These are phyloP conservation scores for Andinoacara biseriatus DNA, from an alignment of 2,113 vertebrate genomes.

Conservation along the genomic window DNA sequence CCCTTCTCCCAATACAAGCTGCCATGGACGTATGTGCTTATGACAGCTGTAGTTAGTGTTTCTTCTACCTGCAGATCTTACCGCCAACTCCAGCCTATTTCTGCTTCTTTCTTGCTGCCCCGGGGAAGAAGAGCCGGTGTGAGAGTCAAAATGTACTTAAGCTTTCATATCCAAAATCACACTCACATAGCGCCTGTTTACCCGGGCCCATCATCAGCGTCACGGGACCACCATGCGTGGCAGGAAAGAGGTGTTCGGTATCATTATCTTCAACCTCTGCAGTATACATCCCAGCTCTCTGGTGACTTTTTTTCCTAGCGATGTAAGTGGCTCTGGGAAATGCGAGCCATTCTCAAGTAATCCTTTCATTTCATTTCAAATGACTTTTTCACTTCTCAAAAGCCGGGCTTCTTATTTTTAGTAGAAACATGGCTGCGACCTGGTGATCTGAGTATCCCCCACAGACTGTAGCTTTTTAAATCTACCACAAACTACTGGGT, in stretches of 20 bases:
- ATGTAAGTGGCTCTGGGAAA: constrained; percentile 1
- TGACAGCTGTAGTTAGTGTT: too few relatives aligned
- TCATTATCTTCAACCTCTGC: neutral
- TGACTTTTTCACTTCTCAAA: neutral
- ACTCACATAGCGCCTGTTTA: neutral
- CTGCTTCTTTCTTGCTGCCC: too few relatives aligned
- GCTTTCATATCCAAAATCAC: neutral
- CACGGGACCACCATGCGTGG: neutral
- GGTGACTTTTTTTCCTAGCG: neutral
- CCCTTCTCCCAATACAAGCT: too few relatives aligned
- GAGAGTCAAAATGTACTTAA: too few relatives aligned
- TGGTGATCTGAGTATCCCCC: neutral
- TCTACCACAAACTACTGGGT: neutral
- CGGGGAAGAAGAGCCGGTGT: too few relatives aligned
- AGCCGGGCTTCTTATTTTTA: neutral
- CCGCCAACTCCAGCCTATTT: too few relatives aligned
- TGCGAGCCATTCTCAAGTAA: neutral
- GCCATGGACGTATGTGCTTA: too few relatives aligned
- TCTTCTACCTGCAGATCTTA: too few relatives aligned
- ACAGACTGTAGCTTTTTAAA: neutral
- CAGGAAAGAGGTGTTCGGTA: neutral
- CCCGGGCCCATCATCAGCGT: accelerated
- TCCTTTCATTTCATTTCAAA: neutral
- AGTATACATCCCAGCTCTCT: neutral
- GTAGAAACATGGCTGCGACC: neutral